A percentile compares a stretch with the other conserved stretches of the same genome.
These are phyloP conservation scores for Plectropomus leopardus DNA, from an alignment of 2,113 vertebrate genomes.

Conservation along the genomic window DNA sequence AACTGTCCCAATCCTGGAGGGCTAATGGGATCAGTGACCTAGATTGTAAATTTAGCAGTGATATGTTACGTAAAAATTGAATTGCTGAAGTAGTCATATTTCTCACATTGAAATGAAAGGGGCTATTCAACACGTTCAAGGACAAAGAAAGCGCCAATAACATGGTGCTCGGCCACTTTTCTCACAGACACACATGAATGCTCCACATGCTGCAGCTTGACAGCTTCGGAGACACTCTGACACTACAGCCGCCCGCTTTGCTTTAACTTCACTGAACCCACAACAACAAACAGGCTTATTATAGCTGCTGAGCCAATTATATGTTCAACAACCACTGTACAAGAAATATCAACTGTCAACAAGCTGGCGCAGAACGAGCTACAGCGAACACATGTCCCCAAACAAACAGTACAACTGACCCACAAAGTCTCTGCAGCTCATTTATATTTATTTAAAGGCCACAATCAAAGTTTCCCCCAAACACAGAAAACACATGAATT, in stretches of 20 bases:
- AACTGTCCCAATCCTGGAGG: constrained; percentile 63
- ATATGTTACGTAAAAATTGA: constrained; percentile 69
- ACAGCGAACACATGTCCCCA: constrained; percentile 48
- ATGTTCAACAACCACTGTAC: constrained; percentile 20
- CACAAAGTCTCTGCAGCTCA: constrained; percentile 53
- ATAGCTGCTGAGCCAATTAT: constrained; percentile 60
- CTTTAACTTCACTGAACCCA: constrained; percentile 32
- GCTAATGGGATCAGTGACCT: constrained; percentile 78
- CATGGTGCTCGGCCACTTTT: constrained; percentile 21
- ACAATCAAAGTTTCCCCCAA: constrained; percentile 68
- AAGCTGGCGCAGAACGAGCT: constrained; percentile 32
- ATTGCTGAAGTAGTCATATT: constrained; percentile 65
- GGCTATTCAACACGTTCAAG: constrained; percentile 43
- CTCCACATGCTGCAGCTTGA: constrained; percentile 45
- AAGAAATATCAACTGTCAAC: constrained; percentile 57
- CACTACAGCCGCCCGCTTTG: constrained; percentile 12
- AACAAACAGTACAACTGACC: constrained; percentile 33
- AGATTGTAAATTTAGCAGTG: constrained; percentile 76
- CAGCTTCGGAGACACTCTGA: constrained; percentile 44
- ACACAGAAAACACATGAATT: constrained; percentile 64
- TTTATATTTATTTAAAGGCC: constrained; percentile 68
- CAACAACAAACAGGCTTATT: constrained; percentile 55
- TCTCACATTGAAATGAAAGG: constrained; percentile 40
- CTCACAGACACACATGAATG: constrained; percentile 60
- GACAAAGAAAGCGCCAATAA: constrained; percentile 65